Evolutionary conservation across 2,113 vertebrate genomes (phyloP), one percentile per base, ranked within the genome.

Genomic region (Myrmophylax atrothorax): DNA sequence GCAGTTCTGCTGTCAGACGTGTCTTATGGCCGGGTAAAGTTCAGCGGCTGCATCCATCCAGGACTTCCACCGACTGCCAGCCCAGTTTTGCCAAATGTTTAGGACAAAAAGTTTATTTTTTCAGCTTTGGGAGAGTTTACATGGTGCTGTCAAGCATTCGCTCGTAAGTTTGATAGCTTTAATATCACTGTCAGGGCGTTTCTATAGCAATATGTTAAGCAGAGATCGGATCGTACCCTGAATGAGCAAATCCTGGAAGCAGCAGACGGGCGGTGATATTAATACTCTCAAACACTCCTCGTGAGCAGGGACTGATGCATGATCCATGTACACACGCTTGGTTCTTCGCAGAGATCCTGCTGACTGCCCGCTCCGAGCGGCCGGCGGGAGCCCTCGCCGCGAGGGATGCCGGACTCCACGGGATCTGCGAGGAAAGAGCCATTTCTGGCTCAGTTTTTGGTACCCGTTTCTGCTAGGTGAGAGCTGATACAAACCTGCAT

Each of bases 1-100:
- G 66, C 98, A 99, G 95, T 99, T 99, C 97, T 99, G 99, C 97
- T 99, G 99, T 97, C 98, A 98, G 68, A 99, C 98, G 19, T 99
- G 99, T 97, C 98, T 99, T 92, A 97, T 98, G 98, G 98, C 98
- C 2, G 99, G 98, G 88, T 99, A 98, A 98, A 53, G 28, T 91
- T 80, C 44, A 72, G 87, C 58, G 14, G 90, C 95, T 47, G 64
- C 90, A 84, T 24, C 14, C 93, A 94, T 18, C 13, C 84, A 74
- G 95, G 93, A 93, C 79, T 96, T 94, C 96, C 84, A 92, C 78
- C 56, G 20, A 82, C 93, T 88, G 68, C 93, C 93, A 89, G n/a
- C 75, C 93, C 84, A 10, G 67, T 96, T 62, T 84, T 96, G 96
- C 97, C 94, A 95, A 95, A 91, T 53, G 87, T 90, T 94, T 91